These are phyloP conservation scores for Falco cherrug DNA, from an alignment of 2,797 vertebrate genomes.

Conservation along the genomic window DNA sequence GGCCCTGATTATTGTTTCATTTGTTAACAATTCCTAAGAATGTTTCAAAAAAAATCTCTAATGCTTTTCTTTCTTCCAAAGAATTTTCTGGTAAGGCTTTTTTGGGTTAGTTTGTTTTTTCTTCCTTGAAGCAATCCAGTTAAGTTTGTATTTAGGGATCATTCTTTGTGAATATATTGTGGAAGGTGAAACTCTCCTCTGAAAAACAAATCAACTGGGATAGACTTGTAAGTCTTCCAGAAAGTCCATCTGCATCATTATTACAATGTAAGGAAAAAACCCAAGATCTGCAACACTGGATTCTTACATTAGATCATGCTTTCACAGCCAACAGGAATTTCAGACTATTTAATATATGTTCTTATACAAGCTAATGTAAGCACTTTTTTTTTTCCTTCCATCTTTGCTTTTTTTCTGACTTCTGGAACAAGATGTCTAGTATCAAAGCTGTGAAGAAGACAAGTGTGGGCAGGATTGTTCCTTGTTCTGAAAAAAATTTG, in stretches of 20 bases:
- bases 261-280: background rate
- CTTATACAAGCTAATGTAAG: background rate
- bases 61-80: background rate
- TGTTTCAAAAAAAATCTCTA: background rate
- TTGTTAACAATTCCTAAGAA: background rate
- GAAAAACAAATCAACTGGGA: background rate
- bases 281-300: background rate
- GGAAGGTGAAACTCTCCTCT: background rate
- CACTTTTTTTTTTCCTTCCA: background rate
- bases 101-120: background rate
- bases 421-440: background rate
- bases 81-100: background rate
- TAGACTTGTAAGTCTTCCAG: background rate
- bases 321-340: background rate
- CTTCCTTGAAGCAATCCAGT: background rate
- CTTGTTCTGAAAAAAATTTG: background rate
- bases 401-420: background rate
- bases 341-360: background rate
- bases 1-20: background rate
- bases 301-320: background rate
- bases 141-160: background rate
- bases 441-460: background rate
- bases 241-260: background rate
- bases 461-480: background rate
- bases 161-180: background rate